Evolutionary conservation across 2,888 invertebrate species (phyloP), one percentile per base, ranked within the genome.

Genomic region (Cryptophagus acutangulus): DNA sequence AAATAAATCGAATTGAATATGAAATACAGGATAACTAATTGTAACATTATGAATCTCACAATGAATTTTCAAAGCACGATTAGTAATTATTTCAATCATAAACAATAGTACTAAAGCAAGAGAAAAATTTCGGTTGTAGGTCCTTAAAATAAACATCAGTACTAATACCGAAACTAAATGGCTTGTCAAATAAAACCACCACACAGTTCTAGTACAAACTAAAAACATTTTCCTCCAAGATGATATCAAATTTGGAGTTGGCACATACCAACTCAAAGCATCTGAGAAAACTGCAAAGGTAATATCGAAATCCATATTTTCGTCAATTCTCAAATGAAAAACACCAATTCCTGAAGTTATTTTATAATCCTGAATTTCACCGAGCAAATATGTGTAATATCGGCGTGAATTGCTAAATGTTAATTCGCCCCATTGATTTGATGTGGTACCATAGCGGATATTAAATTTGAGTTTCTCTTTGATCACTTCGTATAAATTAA

Each of bases 211-310:
- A 20, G 6, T 6, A 20, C 6, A 20, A 8, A 20, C 24, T 8
- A 8, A 20, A 20, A 20, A 20, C n/a, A 20, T 20, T 20, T 20
- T 20, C n/a, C n/a, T 20, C 24, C 24, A 20, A 20, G 24, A n/a
- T 20, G 24, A n/a, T 20, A 20, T 8, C n/a, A 8, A 8, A 8
- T 6, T 8, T 20, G 24, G 6, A 8, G 24, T n/a, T 6, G 24
- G 24, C 6, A 20, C 24, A 20, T 8, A 8, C 24, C 24, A 20
- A 6, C 6, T 8, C n/a, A 20, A 8, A 6, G 24, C n/a, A 8
- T 20, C 24, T n/a, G 24, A 20, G 6, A 6, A 20, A 6, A 20
- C 24, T 20, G 24, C 6, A 8, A n/a, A 20, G 24, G 6, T 20
- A 8, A 20, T 20, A 20, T 20, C 24, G n/a, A 20, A 20, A 20